Percentiles rank a stretch among this genome's conserved stretches.
phyloP scores from a whole-genome alignment of 2,797 vertebrate genomes.

The Philypnodon macrostomus region DNA sequence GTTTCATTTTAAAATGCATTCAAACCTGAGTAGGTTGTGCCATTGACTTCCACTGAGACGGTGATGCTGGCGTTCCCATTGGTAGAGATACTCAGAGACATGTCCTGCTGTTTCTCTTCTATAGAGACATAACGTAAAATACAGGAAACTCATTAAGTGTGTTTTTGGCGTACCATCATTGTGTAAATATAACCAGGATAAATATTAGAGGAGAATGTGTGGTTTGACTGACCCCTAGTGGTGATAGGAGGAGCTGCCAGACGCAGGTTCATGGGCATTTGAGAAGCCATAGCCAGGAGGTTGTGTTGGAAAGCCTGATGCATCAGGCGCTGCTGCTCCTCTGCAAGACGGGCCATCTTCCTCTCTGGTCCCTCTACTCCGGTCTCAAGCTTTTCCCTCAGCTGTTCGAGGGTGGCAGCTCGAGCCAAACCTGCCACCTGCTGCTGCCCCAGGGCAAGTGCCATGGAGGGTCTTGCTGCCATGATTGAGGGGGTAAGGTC shows the following conservation, averaged over 20 bases:
- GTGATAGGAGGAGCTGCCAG: slow-evolving; percentile 60
- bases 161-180: no score
- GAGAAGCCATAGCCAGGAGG: slow-evolving; percentile 85
- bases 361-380: slow-evolving; percentile 86
- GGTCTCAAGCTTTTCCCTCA: slow-evolving; percentile 89
- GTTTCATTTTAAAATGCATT: neutral
- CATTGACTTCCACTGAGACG: slow-evolving; percentile 95
- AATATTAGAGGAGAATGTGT: no score
- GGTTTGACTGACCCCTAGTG: slow-evolving; percentile 59
- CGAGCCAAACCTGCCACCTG: slow-evolving; percentile 78
- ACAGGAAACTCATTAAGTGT: no score
- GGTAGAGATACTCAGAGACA: slow-evolving; percentile 86
- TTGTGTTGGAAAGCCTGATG: slow-evolving; percentile 94
- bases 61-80: slow-evolving; percentile 89
- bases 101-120: slow-evolving; percentile 89
- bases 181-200: no score
- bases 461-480: slow-evolving; percentile 78
- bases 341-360: slow-evolving; percentile 82
- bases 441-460: slow-evolving; percentile 77
- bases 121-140: slow-evolving; percentile 20
- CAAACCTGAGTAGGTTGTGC: slow-evolving; percentile 91
- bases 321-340: slow-evolving; percentile 91
- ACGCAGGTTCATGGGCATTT: slow-evolving; percentile 75
- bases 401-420: slow-evolving; percentile 86
- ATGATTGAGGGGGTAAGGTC: slow-evolving; percentile 78